phyloP scores from a whole-genome alignment of 1,140 invertebrate species.

The Aphidius gifuensis region DNA sequence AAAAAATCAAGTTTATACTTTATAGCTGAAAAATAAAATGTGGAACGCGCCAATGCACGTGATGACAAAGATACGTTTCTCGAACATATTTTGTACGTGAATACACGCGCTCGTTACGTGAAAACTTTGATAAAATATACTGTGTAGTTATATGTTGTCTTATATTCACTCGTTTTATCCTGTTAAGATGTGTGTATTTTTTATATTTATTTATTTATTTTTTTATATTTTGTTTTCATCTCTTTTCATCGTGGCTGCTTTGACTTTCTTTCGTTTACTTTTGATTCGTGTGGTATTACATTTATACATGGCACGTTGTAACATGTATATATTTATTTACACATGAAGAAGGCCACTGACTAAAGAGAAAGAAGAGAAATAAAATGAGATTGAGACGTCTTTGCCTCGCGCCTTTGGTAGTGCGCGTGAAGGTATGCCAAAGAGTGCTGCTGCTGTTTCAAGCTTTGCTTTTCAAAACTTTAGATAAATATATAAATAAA shows the following conservation, averaged over 20 bases:
- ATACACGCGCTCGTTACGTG: conserved; percentile 12
- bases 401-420: conserved; percentile 27
- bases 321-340: conserved; percentile 17
- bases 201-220: too few species aligned
- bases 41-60: conserved; percentile 9
- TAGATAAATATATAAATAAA: not conserved
- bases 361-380: conserved; percentile 16
- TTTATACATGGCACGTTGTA: too few species aligned
- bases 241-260: not conserved
- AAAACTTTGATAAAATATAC: not conserved
- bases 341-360: not conserved
- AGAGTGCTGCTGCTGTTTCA: conserved; percentile 16
- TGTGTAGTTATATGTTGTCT: not conserved
- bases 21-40: conserved; percentile 9
- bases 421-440: conserved; percentile 41
- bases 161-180: not conserved
- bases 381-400: conserved; percentile 39
- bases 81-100: conserved; percentile 13
- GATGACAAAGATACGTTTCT: conserved; percentile 12
- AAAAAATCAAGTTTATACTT: not conserved
- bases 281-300: conserved; percentile 16
- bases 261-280: not conserved
- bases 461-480: not conserved
- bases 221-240: too few species aligned
- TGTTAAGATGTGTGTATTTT: not conserved